Conservation (phyloP, 2,113 vertebrate genomes). For the Hyaena hyaena region DNA sequence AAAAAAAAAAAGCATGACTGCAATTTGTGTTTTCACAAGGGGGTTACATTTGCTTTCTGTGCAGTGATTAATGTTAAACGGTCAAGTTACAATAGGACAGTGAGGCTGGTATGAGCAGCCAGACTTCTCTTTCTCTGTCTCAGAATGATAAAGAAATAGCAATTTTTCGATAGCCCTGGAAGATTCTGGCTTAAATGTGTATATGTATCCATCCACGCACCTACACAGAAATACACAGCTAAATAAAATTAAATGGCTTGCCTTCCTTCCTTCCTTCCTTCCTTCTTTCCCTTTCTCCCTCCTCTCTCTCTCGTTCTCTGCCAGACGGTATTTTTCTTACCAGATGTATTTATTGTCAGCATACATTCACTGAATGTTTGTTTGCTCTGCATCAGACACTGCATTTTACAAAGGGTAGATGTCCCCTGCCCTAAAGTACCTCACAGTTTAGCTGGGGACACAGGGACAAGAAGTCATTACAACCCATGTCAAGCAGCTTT, state of each 20-base stretch:
- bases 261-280: neutral
- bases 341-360: neutral
- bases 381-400: neutral
- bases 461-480: neutral
- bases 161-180: neutral
- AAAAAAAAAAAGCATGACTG: neutral
- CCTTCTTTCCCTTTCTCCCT: rapidly evolving
- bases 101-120: neutral
- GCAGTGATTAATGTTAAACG: constrained; percentile 28
- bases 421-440: neutral
- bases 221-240: neutral
- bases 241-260: neutral
- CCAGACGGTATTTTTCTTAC: neutral
- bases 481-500: neutral
- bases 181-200: neutral
- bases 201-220: too few species aligned
- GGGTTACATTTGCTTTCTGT: constrained; percentile 30
- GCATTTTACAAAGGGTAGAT: neutral
- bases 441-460: neutral
- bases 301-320: neutral
- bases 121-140: neutral
- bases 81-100: neutral
- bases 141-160: neutral
- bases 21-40: neutral
- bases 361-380: neutral